Evolutionary conservation across 1,140 invertebrate genomes (phyloP).

Genomic region (Neodiprion lecontei): DNA sequence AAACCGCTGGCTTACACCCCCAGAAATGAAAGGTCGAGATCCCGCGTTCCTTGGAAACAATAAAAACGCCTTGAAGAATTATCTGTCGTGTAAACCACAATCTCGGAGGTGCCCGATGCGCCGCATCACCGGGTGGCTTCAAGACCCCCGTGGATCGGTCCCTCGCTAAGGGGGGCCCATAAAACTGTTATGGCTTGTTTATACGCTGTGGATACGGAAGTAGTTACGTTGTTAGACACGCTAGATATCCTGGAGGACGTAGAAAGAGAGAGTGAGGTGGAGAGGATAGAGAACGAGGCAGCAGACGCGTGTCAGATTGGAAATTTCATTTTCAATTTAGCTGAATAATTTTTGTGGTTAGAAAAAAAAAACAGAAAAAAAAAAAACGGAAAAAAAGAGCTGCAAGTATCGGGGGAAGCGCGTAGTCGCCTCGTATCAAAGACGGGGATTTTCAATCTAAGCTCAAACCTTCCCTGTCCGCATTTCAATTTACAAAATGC

Average conservation of each 20-base stretch:
- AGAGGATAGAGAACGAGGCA: too few species aligned
- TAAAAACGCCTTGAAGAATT: slow-evolving; percentile 50
- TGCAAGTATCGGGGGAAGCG: slow-evolving; percentile 19
- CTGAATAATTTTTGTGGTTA: background rate
- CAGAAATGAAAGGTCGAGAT: slow-evolving; percentile 35
- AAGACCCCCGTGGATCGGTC: background rate
- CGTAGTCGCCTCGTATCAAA: slow-evolving; percentile 14
- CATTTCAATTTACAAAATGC: slow-evolving; percentile 58
- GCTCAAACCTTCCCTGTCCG: slow-evolving; percentile 51
- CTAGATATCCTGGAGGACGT: background rate
- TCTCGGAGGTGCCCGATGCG: slow-evolving; percentile 16
- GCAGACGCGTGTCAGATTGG: background rate
- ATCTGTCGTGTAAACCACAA: slow-evolving; percentile 39
- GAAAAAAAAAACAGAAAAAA: too few species aligned
- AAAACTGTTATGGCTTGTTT: slow-evolving; percentile 56
- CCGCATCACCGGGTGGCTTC: background rate
- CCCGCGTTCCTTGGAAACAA: slow-evolving; percentile 39
- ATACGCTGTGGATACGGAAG: slow-evolving; percentile 40
- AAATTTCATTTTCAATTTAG: background rate
- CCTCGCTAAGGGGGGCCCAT: slow-evolving; percentile 33
- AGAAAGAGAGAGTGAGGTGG: background rate
- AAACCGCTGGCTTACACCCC: slow-evolving; percentile 11
- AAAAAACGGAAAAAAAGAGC: slow-evolving; percentile 17
- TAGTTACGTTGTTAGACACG: slow-evolving; percentile 33
- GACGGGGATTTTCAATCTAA: slow-evolving; percentile 54